Conservation (phyloP, 1,140 invertebrate species). For the Diorhabda carinulata region DNA sequence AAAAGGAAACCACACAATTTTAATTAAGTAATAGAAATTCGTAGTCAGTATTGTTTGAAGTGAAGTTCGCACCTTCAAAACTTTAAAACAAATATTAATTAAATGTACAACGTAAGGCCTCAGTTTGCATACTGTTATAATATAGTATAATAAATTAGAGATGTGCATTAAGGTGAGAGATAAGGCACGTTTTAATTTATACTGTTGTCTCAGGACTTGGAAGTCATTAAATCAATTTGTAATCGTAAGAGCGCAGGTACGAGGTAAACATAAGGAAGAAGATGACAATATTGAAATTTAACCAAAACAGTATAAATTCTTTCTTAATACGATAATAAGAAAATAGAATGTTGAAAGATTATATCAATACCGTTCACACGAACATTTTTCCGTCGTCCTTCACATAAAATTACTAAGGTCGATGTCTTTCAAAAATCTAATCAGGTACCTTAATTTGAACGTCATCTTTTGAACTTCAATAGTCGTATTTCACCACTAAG, state of each 20-base stretch:
- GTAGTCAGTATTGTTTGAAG: conserved; percentile 17
- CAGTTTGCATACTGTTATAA: conserved; percentile 15
- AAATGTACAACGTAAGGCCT: conserved; percentile 8
- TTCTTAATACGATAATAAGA: no score
- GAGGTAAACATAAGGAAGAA: conserved; percentile 1
- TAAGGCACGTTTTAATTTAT: conserved; percentile 22
- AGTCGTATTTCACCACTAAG: no score
- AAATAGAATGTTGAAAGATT: no score
- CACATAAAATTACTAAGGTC: no score
- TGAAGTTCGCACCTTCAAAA: conserved; percentile 16
- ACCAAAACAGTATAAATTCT: no score
- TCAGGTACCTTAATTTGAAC: no score
- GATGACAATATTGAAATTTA: not conserved
- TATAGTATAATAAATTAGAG: conserved; percentile 13
- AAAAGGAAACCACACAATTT: conserved; percentile 8
- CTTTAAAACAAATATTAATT: conserved; percentile 16
- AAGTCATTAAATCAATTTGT: conserved; percentile 3
- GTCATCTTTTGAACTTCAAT: no score
- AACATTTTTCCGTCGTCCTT: no score
- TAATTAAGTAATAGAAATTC: conserved; percentile 21
- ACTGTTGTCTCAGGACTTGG: conserved; percentile 5
- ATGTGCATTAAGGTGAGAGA: conserved; percentile 15
- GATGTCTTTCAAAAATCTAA: no score
- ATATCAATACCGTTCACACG: no score
- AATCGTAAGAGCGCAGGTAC: conserved; percentile 5